Evolutionary conservation across 1,140 invertebrate genomes (phyloP), one percentile per base, ranked within the genome.

Genomic region (Ladona fulva): DNA sequence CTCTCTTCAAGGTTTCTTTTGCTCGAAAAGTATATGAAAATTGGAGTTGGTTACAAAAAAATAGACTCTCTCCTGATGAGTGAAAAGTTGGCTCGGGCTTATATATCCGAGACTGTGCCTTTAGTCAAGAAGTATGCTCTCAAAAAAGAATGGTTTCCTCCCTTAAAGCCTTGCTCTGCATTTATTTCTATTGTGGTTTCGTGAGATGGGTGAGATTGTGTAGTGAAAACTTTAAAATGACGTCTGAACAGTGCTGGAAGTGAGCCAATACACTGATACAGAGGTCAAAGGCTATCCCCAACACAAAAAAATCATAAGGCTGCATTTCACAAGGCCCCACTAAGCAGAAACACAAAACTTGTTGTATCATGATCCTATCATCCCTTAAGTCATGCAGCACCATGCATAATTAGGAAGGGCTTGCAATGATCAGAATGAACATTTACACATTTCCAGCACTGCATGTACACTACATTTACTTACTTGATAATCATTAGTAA

Each of bases 181-280:
- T 66, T 66, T 66, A 66, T 66, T 66, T 66, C 52, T 66, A 66
- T 66, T 66, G 52, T 66, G 52, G 52, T 66, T 66, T 19, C 14
- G 52, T 66, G n/a, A 66, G 52, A 66, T 66, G 52, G 52, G n/a
- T 66, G 52, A 66, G 29, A 37, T 37, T 37, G 29, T 37, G 14
- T 66, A 66, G 52, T 66, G n/a, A 66, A 66, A 66, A 66, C n/a
- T 66, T 66, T 66, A 66, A 37, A 66, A 66, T 66, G 52, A 66
- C 52, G 52, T 66, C 52, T 66, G 52, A 66, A 66, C 52, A 66
- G 52, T 66, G 52, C 52, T 66, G 52, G 52, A 66, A 66, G 52
- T 66, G 52, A 66, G 52, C 52, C 52, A 66, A 19, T 66, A 66
- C 52, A 66, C 52, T 66, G 52, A 66, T 66, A 66, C 52, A 66